Evolutionary conservation across 2,113 vertebrate species (phyloP), one percentile per base, ranked within the genome.

Genomic region (Ctenomys sociabilis): DNA sequence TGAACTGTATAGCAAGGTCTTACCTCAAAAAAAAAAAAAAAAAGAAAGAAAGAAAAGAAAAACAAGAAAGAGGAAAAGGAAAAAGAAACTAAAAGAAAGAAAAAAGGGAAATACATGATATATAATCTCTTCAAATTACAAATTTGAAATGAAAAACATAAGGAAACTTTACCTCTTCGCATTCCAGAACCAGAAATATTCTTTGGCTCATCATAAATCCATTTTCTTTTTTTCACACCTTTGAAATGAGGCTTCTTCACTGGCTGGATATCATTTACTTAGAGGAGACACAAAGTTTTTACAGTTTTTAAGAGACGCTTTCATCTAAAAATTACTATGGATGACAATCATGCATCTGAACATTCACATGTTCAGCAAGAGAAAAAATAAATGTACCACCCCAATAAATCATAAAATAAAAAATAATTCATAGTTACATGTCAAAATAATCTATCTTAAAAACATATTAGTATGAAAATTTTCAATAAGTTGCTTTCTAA

Each of bases 201-300:
- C 97, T 97, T 98, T 57, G 97, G 94, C 91, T 98, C 98, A 86
- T 98, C 98, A 88, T 97, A 97, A 93, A 97, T 95, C 98, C 98
- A 98, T 97, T 98, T 98, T 94, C 97, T 98, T 93, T 97, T 98
- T 73, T 98, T 98, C 94, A 96, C 91, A 78, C 97, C 97, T 97
- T 98, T 98, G 90, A n/a, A 90, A 49, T 92, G 91, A 96, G 82
- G 83, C 37, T 92, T 97, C 88, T 95, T 98, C 83, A 96, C 92
- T 85, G 95, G 77, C 22, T 98, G 97, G 84, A 81, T 78, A 82
- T 97, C 75, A 57, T 93, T 98, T 85, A 84, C 96, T 96, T 98
- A 80, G 72, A 93, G 28, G 85, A 97, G 94, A 98, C 52, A 97
- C 75, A 98, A 97, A 81, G 24, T 96, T 8, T 49, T 95, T 96